phyloP scores from a whole-genome alignment of 2,113 vertebrate species.

The Ia io region DNA sequence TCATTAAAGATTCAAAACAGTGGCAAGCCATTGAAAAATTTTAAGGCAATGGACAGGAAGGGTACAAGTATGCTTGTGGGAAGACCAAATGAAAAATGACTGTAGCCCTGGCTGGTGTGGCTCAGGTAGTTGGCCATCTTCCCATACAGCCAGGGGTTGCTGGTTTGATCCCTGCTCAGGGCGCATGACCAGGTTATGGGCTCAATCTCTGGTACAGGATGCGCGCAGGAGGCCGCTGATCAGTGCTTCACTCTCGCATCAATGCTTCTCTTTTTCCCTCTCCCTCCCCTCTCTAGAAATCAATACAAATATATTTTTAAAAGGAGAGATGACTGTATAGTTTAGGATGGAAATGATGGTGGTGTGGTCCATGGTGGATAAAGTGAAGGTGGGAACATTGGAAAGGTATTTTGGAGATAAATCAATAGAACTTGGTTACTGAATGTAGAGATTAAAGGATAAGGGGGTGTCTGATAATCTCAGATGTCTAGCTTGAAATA shows the following conservation, averaged over 20 bases:
- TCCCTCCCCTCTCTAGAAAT: not conserved
- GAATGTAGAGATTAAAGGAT: conserved; percentile 3
- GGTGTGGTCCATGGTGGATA: not conserved
- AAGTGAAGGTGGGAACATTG: not conserved
- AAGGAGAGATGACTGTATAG: not conserved
- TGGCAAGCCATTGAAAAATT: not conserved
- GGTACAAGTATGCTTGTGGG: not conserved
- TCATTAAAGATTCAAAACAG: not conserved
- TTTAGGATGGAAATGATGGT: not conserved
- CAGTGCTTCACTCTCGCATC: too few relatives aligned
- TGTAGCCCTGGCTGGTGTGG: not conserved
- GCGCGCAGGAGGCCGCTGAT: too few relatives aligned
- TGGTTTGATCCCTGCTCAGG: too few relatives aligned
- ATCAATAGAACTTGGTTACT: not conserved
- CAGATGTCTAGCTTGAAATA: not conserved
- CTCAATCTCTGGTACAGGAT: too few relatives aligned
- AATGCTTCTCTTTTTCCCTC: not conserved
- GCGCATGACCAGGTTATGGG: too few relatives aligned
- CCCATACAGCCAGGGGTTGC: too few relatives aligned
- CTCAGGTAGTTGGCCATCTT: too few relatives aligned
- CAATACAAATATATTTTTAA: too few relatives aligned
- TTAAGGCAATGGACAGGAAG: not conserved
- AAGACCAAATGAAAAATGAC: not conserved
- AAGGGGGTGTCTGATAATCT: not conserved
- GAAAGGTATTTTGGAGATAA: not conserved